Conservation (phyloP, 64 coral and sea anemone species). For the Montipora sp. region DNA sequence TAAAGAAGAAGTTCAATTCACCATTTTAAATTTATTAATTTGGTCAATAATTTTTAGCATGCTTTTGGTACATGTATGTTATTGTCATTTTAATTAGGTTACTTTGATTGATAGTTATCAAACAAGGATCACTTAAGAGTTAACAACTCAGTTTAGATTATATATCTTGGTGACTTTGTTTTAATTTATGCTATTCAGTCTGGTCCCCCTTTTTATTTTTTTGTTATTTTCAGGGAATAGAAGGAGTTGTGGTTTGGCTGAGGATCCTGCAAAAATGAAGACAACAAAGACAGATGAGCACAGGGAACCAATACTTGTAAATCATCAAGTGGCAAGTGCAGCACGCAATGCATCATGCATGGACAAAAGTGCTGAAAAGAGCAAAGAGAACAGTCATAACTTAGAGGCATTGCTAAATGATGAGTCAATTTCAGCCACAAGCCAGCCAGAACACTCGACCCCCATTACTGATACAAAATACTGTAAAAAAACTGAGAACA, state of each 20-base stretch:
- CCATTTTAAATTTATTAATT: too few relatives aligned
- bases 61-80: too few relatives aligned
- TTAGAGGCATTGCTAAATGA: neutral
- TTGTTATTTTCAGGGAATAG: neutral
- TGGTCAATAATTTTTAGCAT: too few relatives aligned
- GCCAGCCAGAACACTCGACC: neutral
- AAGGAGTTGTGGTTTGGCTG: neutral
- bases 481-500: neutral
- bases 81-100: too few relatives aligned
- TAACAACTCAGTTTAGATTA: too few relatives aligned
- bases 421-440: too few relatives aligned
- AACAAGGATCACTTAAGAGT: too few relatives aligned
- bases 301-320: neutral
- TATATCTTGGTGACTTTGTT: neutral
- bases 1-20: too few relatives aligned
- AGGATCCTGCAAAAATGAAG: neutral
- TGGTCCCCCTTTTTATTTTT: neutral
- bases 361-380: neutral
- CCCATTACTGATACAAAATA: neutral
- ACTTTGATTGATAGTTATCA: too few relatives aligned
- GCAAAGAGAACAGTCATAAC: neutral
- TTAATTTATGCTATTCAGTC: neutral
- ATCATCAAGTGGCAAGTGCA: neutral
- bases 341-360: neutral
- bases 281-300: conserved; percentile 1